These are phyloP conservation scores for Malacosoma neustria DNA, from an alignment of 2,888 invertebrate genomes.

Conservation along the genomic window DNA sequence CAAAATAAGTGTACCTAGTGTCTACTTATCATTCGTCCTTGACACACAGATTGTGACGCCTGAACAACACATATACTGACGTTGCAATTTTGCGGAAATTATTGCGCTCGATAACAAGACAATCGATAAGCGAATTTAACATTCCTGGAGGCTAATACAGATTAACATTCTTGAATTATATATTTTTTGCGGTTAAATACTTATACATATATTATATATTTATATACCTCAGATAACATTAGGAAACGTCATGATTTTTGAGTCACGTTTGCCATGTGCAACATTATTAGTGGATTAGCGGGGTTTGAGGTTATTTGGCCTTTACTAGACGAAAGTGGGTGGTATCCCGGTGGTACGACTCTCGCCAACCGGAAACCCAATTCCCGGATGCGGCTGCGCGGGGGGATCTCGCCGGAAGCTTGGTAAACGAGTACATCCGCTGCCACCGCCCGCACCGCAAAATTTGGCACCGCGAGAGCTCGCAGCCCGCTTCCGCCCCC, in stretches of 20 bases:
- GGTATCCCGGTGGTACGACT: slow-evolving; percentile 57
- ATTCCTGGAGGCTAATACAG: too few species aligned
- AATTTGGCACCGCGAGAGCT: slow-evolving; percentile 72
- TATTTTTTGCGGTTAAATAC: too few species aligned
- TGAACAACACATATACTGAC: slow-evolving; percentile 66
- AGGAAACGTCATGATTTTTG: neutral
- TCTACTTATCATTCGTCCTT: slow-evolving; percentile 68
- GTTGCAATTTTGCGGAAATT: slow-evolving; percentile 69
- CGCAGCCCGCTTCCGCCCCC: slow-evolving; percentile 70
- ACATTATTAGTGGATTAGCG: neutral
- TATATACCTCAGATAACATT: too few species aligned
- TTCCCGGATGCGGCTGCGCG: slow-evolving; percentile 73
- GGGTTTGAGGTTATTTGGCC: slow-evolving; percentile 20
- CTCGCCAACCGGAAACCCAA: slow-evolving; percentile 71
- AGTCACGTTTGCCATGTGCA: neutral
- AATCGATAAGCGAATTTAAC: too few species aligned
- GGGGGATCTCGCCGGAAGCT: slow-evolving; percentile 72
- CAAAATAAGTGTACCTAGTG: too few species aligned
- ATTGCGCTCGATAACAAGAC: slow-evolving; percentile 52
- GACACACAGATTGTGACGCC: slow-evolving; percentile 60
- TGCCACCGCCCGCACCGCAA: slow-evolving; percentile 72
- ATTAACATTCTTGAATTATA: too few species aligned
- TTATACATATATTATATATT: too few species aligned
- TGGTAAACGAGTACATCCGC: slow-evolving; percentile 73
- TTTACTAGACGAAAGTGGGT: slow-evolving; percentile 65